Evolutionary conservation across 2,797 vertebrate species (phyloP).

Genomic region (Trachops cirrhosus): DNA sequence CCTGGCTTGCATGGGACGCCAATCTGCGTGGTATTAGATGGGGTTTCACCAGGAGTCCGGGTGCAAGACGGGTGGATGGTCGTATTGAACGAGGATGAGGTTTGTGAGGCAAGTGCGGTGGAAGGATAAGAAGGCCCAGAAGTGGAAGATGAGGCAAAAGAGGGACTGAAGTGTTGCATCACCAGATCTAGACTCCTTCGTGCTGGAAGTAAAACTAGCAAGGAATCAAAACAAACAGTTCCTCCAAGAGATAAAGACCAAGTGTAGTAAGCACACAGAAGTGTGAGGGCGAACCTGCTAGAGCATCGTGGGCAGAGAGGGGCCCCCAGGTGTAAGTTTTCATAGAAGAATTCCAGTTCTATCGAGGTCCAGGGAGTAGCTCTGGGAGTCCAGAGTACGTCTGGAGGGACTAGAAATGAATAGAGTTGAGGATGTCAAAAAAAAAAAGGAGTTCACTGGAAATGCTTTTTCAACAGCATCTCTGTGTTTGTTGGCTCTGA

Average conservation of each 20-base stretch:
- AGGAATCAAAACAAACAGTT: neutral
- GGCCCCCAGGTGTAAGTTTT: neutral
- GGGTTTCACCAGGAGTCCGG: no score
- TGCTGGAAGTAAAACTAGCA: neutral
- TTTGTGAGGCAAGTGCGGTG: neutral
- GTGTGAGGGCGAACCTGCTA: neutral
- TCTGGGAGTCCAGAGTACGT: neutral
- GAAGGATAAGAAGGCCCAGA: neutral
- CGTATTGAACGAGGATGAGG: no score
- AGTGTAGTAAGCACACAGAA: fast-evolving
- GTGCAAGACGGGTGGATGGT: no score
- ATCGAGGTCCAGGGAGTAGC: neutral
- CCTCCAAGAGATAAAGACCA: neutral
- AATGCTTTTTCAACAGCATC: neutral
- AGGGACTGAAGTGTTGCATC: fast-evolving
- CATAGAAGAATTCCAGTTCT: neutral
- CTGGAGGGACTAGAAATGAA: neutral
- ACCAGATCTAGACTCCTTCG: neutral
- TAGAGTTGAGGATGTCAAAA: neutral
- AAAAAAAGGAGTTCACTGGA: neutral
- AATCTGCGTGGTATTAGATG: fast-evolving
- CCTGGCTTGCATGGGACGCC: neutral
- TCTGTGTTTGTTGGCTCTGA: neutral
- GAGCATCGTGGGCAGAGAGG: neutral
- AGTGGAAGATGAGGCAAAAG: neutral